A percentile compares a stretch with the other conserved stretches of the same genome.
Conservation (phyloP, 2,888 invertebrate genomes). For the Micoletzkya japonica region DNA sequence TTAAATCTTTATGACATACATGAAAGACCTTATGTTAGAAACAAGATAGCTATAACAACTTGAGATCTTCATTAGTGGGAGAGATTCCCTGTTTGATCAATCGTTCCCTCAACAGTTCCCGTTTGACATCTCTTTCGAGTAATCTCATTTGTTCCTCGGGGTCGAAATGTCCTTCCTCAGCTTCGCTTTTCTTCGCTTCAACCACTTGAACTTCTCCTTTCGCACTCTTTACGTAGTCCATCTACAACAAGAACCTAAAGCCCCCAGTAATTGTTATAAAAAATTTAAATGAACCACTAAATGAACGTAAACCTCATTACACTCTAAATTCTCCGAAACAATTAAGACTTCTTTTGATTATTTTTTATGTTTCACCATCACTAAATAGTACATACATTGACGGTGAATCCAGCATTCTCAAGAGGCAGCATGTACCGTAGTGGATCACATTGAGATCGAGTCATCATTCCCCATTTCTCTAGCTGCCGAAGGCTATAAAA, state of each 20-base stretch:
- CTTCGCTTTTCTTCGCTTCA: neutral
- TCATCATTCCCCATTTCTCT: slow-evolving; percentile 37
- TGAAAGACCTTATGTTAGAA: neutral
- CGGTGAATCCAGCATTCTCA: slow-evolving; percentile 33
- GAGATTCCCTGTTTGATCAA: slow-evolving; percentile 29
- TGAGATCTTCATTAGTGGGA: slow-evolving; percentile 32
- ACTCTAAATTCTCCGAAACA: no score
- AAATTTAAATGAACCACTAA: no score
- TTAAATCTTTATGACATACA: no score
- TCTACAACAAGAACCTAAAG: slow-evolving; percentile 7
- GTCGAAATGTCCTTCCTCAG: slow-evolving; percentile 5
- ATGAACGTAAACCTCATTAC: no score
- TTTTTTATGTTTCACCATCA: no score
- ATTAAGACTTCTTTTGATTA: no score
- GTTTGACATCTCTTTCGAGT: slow-evolving; percentile 40
- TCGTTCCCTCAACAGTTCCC: slow-evolving; percentile 35
- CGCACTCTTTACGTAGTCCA: slow-evolving; percentile 10
- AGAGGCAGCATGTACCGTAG: slow-evolving; percentile 39
- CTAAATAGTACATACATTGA: neutral
- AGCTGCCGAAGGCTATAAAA: slow-evolving; percentile 26
- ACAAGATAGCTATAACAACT: slow-evolving; percentile 2
- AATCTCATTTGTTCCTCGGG: slow-evolving; percentile 36
- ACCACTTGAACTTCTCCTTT: slow-evolving; percentile 18
- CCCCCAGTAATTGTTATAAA: no score
- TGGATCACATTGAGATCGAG: slow-evolving; percentile 36